phyloP scores from a whole-genome alignment of 2,797 vertebrate species.

The Eurystomus glaucurus region DNA sequence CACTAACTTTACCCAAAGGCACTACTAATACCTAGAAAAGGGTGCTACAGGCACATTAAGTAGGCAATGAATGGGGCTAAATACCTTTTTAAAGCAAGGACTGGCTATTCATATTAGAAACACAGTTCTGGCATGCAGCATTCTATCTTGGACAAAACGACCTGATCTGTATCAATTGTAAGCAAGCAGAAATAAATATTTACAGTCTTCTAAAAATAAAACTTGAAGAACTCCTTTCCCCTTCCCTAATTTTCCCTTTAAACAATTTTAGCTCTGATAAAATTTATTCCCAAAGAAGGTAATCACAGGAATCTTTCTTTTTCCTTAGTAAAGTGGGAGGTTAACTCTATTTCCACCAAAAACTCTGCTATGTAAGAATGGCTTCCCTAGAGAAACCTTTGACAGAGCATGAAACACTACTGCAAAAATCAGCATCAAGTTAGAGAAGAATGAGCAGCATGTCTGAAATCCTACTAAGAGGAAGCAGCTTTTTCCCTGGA shows the following conservation, averaged over 20 bases:
- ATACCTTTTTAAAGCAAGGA: neutral
- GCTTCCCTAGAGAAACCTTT: neutral
- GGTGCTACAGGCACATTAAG: neutral
- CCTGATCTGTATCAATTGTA: neutral
- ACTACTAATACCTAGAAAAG: neutral
- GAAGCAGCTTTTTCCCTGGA: neutral
- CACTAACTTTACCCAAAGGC: neutral
- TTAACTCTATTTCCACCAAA: neutral
- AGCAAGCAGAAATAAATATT: constrained; percentile 28
- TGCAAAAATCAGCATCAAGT: neutral
- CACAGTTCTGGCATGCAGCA: neutral
- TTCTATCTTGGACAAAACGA: neutral
- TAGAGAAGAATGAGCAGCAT: neutral
- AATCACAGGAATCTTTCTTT: neutral
- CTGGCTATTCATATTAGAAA: neutral
- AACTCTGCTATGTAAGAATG: neutral
- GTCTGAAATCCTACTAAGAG: neutral
- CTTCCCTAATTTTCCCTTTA: neutral
- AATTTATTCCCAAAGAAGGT: neutral
- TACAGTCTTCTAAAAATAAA: constrained; percentile 19
- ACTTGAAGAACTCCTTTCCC: neutral
- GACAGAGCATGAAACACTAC: neutral
- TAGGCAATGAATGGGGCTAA: neutral
- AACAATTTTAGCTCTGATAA: neutral
- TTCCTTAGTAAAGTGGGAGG: neutral